Conservation (phyloP, 2,888 invertebrate species). For the Chymomyza fuscimana region DNA sequence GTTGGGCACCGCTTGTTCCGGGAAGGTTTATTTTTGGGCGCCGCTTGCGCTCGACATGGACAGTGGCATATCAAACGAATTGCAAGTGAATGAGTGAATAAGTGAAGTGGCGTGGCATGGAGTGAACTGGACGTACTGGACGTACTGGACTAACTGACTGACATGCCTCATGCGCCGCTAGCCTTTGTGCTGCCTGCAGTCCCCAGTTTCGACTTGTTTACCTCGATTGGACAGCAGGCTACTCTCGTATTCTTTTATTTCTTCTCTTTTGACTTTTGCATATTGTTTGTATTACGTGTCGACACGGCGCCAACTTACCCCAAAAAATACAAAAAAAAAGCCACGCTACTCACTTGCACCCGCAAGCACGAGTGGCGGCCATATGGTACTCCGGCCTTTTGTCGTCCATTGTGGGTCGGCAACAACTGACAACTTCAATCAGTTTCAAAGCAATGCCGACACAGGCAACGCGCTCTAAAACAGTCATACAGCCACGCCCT, state of each 20-base stretch:
- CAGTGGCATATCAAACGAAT: not conserved
- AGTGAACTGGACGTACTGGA: too few species aligned
- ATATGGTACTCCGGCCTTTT: not conserved
- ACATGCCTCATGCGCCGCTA: not conserved
- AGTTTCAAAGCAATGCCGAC: conserved; percentile 68
- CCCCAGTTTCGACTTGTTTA: not conserved
- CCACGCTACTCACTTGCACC: not conserved
- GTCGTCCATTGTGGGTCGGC: conserved; percentile 12
- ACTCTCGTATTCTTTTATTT: not conserved
- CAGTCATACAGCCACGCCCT: not conserved
- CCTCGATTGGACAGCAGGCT: not conserved
- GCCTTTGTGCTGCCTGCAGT: not conserved
- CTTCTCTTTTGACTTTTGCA: conserved; percentile 19
- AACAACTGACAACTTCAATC: conserved; percentile 69
- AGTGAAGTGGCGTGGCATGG: not conserved
- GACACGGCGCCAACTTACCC: conserved; percentile 17
- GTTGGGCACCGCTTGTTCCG: not conserved
- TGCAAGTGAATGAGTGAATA: not conserved
- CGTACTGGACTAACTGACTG: not conserved
- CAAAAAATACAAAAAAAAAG: not conserved
- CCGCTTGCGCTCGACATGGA: not conserved
- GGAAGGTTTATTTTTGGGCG: not conserved
- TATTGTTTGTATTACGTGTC: conserved; percentile 73
- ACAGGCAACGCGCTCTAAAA: not conserved
- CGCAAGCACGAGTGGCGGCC: not conserved